A percentile compares a stretch with the other conserved stretches of the same genome.
Conservation (phyloP, 1,140 invertebrate genomes). For the Cephus cinctus region DNA sequence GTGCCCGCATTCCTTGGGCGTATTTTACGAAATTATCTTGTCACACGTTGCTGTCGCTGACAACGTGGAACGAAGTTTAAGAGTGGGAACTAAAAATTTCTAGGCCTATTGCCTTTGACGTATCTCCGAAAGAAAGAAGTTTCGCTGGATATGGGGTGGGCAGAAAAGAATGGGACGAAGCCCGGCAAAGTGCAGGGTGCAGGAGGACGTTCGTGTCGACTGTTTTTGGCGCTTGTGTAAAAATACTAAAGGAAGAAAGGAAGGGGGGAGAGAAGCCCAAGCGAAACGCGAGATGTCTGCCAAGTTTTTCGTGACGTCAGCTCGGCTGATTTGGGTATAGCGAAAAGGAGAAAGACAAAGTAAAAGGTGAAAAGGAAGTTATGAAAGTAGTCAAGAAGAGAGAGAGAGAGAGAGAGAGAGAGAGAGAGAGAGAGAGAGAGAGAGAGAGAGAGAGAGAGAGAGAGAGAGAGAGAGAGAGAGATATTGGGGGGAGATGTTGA, state of each 20-base stretch:
- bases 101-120: no score
- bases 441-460: no score
- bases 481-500: not conserved
- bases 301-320: constrained; percentile 22
- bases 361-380: constrained; percentile 2
- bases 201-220: not conserved
- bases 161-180: not conserved
- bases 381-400: constrained; percentile 14
- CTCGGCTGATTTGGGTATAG: constrained; percentile 1
- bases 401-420: not conserved
- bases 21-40: no score
- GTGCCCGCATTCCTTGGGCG: no score
- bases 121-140: no score
- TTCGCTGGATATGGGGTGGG: not conserved
- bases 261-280: not conserved
- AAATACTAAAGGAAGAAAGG: not conserved
- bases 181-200: not conserved
- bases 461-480: constrained; percentile 1
- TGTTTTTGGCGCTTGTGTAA: not conserved
- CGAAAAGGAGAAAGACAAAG: not conserved
- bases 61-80: no score
- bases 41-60: no score
- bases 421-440: not conserved
- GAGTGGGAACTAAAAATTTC: no score
- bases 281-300: constrained; percentile 1